These are phyloP conservation scores for Betta splendens DNA, from an alignment of 2,797 vertebrate genomes.

Conservation along the genomic window DNA sequence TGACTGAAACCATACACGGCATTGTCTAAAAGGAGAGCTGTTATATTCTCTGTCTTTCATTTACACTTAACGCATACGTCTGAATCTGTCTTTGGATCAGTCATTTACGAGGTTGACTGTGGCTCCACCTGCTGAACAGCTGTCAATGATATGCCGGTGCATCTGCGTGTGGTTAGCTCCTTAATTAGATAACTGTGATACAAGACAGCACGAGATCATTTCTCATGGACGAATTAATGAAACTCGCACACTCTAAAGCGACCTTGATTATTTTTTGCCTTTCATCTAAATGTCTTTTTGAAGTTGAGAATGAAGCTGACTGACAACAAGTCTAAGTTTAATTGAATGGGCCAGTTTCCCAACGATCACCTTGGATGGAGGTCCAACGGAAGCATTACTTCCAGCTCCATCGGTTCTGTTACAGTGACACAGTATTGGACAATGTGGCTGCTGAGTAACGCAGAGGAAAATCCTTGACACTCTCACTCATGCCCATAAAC, in stretches of 20 bases:
- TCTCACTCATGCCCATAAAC: conserved; percentile 38
- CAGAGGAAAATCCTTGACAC: conserved; percentile 45
- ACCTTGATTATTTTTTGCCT: too few relatives aligned
- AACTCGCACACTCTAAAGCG: too few relatives aligned
- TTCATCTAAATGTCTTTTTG: too few relatives aligned
- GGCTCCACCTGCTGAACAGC: neutral
- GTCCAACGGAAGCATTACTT: too few relatives aligned
- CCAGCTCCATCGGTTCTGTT: too few relatives aligned
- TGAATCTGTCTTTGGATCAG: neutral
- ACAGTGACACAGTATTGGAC: neutral
- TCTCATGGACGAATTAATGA: too few relatives aligned
- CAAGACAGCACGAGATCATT: neutral
- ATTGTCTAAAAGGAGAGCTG: conserved; percentile 22
- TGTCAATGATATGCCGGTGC: neutral
- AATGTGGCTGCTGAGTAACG: conserved; percentile 39
- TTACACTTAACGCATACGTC: conserved; percentile 1
- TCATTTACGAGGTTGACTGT: neutral
- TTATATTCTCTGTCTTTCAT: conserved; percentile 2
- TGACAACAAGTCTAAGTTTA: too few relatives aligned
- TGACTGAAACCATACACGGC: conserved; percentile 63
- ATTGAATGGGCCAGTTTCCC: too few relatives aligned
- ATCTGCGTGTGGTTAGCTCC: neutral
- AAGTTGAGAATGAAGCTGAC: too few relatives aligned
- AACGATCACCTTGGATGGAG: too few relatives aligned
- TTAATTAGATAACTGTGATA: neutral